Evolutionary conservation across 2,797 vertebrate genomes (phyloP).

Genomic region (Streptopelia turtur): DNA sequence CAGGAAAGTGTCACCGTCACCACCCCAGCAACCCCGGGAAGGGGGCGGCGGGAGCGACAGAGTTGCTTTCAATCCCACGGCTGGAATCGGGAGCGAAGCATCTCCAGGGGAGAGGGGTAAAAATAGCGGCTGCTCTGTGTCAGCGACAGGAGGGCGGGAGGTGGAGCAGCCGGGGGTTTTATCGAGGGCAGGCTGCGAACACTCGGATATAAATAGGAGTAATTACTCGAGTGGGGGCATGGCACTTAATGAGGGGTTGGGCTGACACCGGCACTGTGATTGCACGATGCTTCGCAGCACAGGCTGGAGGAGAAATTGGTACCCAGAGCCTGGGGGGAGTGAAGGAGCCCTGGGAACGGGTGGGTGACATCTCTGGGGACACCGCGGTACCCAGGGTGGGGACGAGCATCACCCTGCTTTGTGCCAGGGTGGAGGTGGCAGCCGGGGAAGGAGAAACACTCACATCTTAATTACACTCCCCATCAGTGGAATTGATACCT

Average conservation of each 20-base stretch:
- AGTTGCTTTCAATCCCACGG: neutral
- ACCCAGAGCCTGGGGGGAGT: neutral
- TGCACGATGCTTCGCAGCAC: neutral
- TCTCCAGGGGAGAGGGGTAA: constrained; percentile 21
- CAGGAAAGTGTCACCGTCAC: fast-evolving
- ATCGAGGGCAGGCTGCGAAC: neutral
- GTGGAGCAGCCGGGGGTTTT: neutral
- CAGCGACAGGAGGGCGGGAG: neutral
- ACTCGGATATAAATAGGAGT: constrained; percentile 7
- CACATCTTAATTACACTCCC: neutral
- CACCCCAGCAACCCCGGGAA: too few species aligned
- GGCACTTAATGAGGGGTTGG: neutral
- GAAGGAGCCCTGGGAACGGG: neutral
- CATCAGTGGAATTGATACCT: neutral
- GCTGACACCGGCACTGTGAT: neutral
- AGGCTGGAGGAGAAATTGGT: neutral
- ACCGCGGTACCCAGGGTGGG: fast-evolving
- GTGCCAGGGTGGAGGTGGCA: neutral
- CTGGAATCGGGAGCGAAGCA: neutral
- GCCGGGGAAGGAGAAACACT: neutral
- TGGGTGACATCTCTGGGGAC: neutral
- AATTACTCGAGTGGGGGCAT: neutral
- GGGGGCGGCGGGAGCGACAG: fast-evolving
- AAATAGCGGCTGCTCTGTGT: constrained; percentile 22
- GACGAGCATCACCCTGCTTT: neutral